phyloP scores from a whole-genome alignment of 1,140 invertebrate genomes.

The Cheumatopsyche charites region DNA sequence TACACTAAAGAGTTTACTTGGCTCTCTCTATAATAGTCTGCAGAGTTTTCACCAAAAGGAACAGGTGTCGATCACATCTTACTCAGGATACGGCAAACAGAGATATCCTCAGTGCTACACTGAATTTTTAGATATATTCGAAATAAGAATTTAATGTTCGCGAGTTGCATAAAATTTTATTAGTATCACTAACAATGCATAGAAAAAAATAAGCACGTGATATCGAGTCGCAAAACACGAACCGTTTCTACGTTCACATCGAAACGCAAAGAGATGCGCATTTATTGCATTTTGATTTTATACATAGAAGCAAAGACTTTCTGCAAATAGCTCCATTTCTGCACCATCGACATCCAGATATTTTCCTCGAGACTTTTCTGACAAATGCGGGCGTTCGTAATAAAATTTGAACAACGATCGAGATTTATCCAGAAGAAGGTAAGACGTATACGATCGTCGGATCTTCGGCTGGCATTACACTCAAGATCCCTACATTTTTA shows the following conservation, averaged over 20 bases:
- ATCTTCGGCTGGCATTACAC: slow-evolving; percentile 7
- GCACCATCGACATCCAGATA: not conserved
- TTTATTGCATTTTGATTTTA: too few relatives aligned
- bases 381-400: slow-evolving; percentile 4
- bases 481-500: slow-evolving; percentile 6
- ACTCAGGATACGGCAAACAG: not conserved
- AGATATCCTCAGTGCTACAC: too few relatives aligned
- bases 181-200: too few relatives aligned
- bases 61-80: slow-evolving; percentile 37
- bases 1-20: slow-evolving; percentile 38
- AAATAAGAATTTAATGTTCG: too few relatives aligned
- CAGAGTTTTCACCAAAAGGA: slow-evolving; percentile 23
- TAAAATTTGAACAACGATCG: slow-evolving; percentile 25
- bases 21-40: slow-evolving; percentile 34
- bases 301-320: not conserved
- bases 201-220: too few relatives aligned
- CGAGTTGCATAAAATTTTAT: too few relatives aligned
- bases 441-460: slow-evolving; percentile 13
- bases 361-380: too few relatives aligned
- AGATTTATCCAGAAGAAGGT: slow-evolving; percentile 23
- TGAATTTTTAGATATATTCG: too few relatives aligned
- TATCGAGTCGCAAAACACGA: too few relatives aligned
- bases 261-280: too few relatives aligned
- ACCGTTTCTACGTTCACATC: too few relatives aligned
- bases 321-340: not conserved